Percentiles rank a stretch among this genome's conserved stretches.
phyloP scores from a whole-genome alignment of 2,888 invertebrate species.

The Rhimphoctona megacephalus region DNA sequence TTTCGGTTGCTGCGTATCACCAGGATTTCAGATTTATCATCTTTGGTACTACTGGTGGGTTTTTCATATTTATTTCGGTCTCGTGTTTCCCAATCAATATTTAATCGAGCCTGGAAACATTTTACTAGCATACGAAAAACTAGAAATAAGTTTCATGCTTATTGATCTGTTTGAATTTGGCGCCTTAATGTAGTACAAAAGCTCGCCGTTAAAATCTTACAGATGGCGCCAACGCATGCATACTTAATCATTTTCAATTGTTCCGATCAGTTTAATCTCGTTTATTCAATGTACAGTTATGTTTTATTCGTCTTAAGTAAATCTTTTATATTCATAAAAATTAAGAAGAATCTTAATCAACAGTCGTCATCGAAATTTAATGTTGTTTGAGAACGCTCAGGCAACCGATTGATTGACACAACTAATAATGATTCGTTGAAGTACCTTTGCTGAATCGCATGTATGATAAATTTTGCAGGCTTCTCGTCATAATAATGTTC shows the following conservation, averaged over 20 bases:
- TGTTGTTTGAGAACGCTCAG: not conserved
- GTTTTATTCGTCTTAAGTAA: not conserved
- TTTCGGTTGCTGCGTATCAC: conserved; percentile 86
- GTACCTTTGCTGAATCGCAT: not conserved
- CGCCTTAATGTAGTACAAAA: conserved; percentile 1
- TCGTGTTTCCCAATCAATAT: not conserved
- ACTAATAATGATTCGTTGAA: not conserved
- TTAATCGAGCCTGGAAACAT: not conserved
- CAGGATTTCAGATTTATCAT: conserved; percentile 86
- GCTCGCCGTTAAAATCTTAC: conserved; percentile 3
- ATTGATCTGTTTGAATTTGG: not conserved
- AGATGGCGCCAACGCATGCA: conserved; percentile 4
- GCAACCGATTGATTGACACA: not conserved
- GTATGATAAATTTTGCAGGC: conserved; percentile 79
- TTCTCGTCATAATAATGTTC: conserved; percentile 86
- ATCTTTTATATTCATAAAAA: not conserved
- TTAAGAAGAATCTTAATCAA: not conserved
- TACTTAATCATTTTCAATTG: conserved; percentile 17
- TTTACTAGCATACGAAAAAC: not conserved
- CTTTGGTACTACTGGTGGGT: conserved; percentile 87
- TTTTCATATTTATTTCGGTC: not conserved
- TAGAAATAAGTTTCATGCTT: not conserved
- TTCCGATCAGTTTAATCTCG: not conserved
- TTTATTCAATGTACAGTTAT: not conserved
- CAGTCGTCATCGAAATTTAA: not conserved